phyloP scores from a whole-genome alignment of 2,888 invertebrate genomes.

The Chirona hameri region DNA sequence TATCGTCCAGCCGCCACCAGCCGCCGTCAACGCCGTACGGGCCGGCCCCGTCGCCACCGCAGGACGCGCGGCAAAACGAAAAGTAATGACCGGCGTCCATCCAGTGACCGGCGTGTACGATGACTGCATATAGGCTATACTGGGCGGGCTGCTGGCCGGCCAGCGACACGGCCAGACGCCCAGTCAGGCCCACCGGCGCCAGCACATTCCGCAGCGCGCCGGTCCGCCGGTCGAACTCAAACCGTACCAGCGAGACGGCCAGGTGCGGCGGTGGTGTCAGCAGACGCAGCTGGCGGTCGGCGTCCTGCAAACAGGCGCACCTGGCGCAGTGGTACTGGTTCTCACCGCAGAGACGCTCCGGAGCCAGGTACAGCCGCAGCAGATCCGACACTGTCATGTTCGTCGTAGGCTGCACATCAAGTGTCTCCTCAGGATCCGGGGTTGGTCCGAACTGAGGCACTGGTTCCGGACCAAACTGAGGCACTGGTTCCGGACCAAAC shows the following conservation, averaged over 20 bases:
- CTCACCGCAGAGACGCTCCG: constrained; percentile 72
- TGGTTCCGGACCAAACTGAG: background rate
- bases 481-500: too few species aligned
- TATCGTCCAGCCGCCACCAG: background rate
- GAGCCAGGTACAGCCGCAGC: constrained; percentile 69
- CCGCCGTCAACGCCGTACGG: background rate
- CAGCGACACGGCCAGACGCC: constrained; percentile 45
- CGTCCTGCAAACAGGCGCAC: constrained; percentile 70
- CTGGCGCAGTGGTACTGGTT: constrained; percentile 77
- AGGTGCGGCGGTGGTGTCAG: constrained; percentile 71
- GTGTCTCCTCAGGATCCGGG: too few species aligned
- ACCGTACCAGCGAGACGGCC: constrained; percentile 75
- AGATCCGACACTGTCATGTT: constrained; percentile 76
- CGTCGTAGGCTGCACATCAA: too few species aligned
- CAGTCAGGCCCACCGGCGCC: constrained; percentile 50
- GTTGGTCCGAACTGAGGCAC: background rate
- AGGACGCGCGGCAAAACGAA: constrained; percentile 60
- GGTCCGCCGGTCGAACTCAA: constrained; percentile 66
- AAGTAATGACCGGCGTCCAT: constrained; percentile 86
- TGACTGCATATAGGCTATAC: constrained; percentile 74
- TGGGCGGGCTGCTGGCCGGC: constrained; percentile 42
- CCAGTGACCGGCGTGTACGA: constrained; percentile 77
- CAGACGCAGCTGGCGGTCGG: constrained; percentile 65
- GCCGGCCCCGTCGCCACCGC: background rate
- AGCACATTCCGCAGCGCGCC: constrained; percentile 75